These are phyloP conservation scores for Tretioscincus oriximinensis DNA, from an alignment of 2,113 vertebrate genomes.

Conservation along the genomic window DNA sequence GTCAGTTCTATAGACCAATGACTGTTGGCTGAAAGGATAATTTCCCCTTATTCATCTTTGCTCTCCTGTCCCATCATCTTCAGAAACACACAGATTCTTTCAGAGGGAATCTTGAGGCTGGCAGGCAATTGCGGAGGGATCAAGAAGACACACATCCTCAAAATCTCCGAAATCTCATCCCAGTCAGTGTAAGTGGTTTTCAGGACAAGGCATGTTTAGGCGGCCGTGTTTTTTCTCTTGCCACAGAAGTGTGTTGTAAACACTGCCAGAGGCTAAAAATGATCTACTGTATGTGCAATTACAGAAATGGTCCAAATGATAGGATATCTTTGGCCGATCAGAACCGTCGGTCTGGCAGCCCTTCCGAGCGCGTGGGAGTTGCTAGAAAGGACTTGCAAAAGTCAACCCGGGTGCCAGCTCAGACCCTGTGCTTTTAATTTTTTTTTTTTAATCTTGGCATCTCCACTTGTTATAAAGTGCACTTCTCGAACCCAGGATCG, in stretches of 20 bases:
- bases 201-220: background rate
- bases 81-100: conserved; percentile 23
- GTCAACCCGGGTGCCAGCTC: conserved; percentile 13
- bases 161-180: conserved; percentile 5
- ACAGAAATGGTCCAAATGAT: conserved; percentile 48
- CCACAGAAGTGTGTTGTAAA: conserved; percentile 9
- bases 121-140: conserved; percentile 3
- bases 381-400: conserved; percentile 40
- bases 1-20: no score
- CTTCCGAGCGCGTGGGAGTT: conserved; percentile 42
- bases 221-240: background rate
- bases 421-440: background rate
- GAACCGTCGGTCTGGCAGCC: conserved; percentile 46
- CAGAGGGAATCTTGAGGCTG: conserved; percentile 12
- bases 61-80: no score
- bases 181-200: conserved; percentile 3
- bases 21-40: no score
- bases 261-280: conserved; percentile 33
- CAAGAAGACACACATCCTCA: conserved; percentile 17
- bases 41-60: no score
- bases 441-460: background rate
- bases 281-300: conserved; percentile 21
- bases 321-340: conserved; percentile 41
- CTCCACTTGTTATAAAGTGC: background rate
- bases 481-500: background rate